These are phyloP conservation scores for Eolophus roseicapilla DNA, from an alignment of 2,113 vertebrate species.

Conservation along the genomic window DNA sequence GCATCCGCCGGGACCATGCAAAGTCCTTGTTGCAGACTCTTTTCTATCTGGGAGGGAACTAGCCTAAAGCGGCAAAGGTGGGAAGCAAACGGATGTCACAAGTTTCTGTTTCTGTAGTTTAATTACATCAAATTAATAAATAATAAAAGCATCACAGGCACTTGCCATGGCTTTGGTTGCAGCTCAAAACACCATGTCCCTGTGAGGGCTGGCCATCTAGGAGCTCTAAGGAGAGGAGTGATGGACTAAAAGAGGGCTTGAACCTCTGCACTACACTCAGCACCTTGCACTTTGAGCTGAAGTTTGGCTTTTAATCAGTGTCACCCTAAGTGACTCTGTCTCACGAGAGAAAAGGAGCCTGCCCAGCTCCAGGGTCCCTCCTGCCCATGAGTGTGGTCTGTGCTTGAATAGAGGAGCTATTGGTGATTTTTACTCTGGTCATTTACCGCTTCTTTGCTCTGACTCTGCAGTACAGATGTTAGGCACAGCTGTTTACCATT, in stretches of 20 bases:
- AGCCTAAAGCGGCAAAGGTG: background rate
- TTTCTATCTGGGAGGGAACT: background rate
- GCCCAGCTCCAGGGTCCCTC: accelerated
- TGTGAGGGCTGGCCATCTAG: background rate
- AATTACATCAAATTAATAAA: background rate
- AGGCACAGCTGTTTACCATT: constrained; percentile 63
- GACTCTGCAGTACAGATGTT: constrained; percentile 43
- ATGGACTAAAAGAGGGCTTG: background rate
- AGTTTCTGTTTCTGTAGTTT: background rate
- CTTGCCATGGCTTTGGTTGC: background rate
- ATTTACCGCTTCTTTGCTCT: background rate
- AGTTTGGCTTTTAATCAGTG: background rate
- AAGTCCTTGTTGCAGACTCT: accelerated
- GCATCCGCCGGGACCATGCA: accelerated
- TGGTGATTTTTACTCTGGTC: background rate
- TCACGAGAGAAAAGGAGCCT: background rate
- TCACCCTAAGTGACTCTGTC: background rate
- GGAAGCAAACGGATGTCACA: background rate
- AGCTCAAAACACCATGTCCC: background rate
- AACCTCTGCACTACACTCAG: background rate
- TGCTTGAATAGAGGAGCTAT: background rate
- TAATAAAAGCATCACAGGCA: background rate
- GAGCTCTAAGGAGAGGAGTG: background rate
- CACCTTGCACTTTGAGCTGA: background rate
- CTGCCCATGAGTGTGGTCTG: accelerated